These are phyloP conservation scores for Orgyia antiqua DNA, from an alignment of 2,888 invertebrate species.

Conservation along the genomic window DNA sequence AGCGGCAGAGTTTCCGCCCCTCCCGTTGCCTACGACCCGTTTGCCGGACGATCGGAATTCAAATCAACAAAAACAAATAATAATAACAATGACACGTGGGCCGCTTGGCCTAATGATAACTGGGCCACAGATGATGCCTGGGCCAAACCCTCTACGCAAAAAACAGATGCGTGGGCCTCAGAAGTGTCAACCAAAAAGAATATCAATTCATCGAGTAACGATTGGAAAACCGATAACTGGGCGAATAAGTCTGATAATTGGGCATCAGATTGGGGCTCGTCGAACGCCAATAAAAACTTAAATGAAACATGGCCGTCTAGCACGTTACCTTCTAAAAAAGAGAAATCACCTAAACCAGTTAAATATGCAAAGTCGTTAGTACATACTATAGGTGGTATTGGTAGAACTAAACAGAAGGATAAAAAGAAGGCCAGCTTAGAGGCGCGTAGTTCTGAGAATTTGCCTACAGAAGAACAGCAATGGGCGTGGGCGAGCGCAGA, in stretches of 20 bases:
- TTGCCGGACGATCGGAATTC: conserved; percentile 26
- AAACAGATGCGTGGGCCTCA: conserved; percentile 29
- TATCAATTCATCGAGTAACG: conserved; percentile 24
- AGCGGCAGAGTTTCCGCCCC: conserved; percentile 68
- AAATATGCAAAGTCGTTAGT: conserved; percentile 65
- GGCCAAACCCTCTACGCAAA: conserved; percentile 33
- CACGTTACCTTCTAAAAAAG: conserved; percentile 64
- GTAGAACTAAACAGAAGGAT: conserved; percentile 48
- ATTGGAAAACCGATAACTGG: conserved; percentile 56
- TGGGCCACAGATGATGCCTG: conserved; percentile 59
- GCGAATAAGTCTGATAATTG: conserved; percentile 44
- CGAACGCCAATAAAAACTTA: conserved; percentile 51
- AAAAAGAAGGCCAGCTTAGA: conserved; percentile 46
- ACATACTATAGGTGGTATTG: conserved; percentile 70
- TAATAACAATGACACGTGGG: conserved; percentile 47
- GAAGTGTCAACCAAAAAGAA: conserved; percentile 27
- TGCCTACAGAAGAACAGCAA: conserved; percentile 82
- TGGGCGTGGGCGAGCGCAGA: conserved; percentile 86
- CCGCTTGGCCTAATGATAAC: conserved; percentile 67
- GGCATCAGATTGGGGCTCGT: conserved; percentile 46
- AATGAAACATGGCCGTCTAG: conserved; percentile 66
- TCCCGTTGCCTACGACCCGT: conserved; percentile 49
- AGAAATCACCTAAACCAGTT: conserved; percentile 70
- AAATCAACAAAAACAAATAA: conserved; percentile 9
- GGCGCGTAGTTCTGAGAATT: conserved; percentile 34